Base-by-base conservation (phyloP, 2,113 vertebrate genomes). In the Engraulis encrasicolus region DNA sequence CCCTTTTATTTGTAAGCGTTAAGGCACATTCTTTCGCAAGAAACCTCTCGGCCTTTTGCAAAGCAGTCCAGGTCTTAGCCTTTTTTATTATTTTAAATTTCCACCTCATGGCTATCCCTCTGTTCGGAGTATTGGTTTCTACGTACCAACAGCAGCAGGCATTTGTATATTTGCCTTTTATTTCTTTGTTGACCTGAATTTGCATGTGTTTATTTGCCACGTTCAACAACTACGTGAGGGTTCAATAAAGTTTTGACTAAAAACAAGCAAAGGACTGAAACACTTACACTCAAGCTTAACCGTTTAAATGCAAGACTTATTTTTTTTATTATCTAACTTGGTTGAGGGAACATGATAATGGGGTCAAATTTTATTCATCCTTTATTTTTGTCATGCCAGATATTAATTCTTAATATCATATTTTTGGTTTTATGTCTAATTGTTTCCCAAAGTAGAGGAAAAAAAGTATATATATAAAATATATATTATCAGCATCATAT, bases 341-440 rank as follows among this genome's bases (percentile, higher is more conserved):
- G 89, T 90, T 91, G 49, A 90, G 84, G 92, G 92, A 91, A 89
- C 90, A 89, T 86, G 50, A 78, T 66, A 85, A n/a, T 14, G 84
- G 84, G 85, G 79, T 85, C 78, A 88, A 85, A 78, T 81, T 87
- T 85, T 88, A 80, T 85, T 84, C 85, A 81, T 89, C 81, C 82
- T 45, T 89, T 27, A 94, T 94, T 83, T n/a, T 94, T 94, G 93
- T 96, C 95, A 95, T 95, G 95, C 93, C 95, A 95, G 92, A 93
- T 95, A 94, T 93, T 95, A 93, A 95, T 94, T 95, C 94, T 96
- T 96, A 95, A 96, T 95, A 95, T 96, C 96, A 95, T 96, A 95
- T 96, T 97, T n/a, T 96, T 92, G 88, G 94, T 96, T 96, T 94
- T 95, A 94, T 95, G 94, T 96, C 87, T 93, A 97, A 97, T 98